Conservation (phyloP, 1,140 invertebrate genomes). For the Aphaenogaster rudis region DNA sequence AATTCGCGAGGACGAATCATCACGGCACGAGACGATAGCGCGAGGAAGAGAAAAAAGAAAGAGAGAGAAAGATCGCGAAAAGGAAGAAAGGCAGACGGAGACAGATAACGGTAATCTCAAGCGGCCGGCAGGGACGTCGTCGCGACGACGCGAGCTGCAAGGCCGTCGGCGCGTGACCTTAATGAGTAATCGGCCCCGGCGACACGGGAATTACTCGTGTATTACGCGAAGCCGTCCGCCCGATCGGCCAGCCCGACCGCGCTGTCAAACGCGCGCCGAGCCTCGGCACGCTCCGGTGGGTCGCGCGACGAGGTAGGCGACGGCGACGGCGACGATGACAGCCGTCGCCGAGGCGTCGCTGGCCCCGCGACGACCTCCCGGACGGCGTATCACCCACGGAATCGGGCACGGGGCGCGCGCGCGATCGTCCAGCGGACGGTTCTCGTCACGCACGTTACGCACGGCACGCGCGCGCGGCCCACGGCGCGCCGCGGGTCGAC, state of each 20-base stretch:
- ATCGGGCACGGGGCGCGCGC: background rate
- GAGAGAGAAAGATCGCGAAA: background rate
- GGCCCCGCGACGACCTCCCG: background rate
- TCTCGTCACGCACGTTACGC: background rate
- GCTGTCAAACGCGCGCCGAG: slow-evolving; percentile 33
- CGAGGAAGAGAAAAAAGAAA: background rate
- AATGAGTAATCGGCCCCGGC: slow-evolving; percentile 81
- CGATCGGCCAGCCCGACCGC: background rate
- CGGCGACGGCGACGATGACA: slow-evolving; percentile 41
- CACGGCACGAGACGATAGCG: background rate
- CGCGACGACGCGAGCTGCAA: slow-evolving; percentile 79
- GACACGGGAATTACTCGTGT: slow-evolving; percentile 23
- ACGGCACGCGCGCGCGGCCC: background rate
- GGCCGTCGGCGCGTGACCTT: slow-evolving; percentile 83
- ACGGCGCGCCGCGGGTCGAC: background rate
- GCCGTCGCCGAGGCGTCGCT: slow-evolving; percentile 12
- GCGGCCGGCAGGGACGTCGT: slow-evolving; percentile 64
- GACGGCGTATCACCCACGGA: background rate
- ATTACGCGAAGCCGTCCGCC: background rate
- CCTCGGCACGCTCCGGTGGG: background rate
- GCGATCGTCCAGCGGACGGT: background rate
- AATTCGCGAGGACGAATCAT: slow-evolving; percentile 55
- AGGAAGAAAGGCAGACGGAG: slow-evolving; percentile 12
- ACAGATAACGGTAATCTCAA: slow-evolving; percentile 77
- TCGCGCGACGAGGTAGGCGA: slow-evolving; percentile 5